Conservation (phyloP, 2,113 vertebrate species). For the Gulo gulo region DNA sequence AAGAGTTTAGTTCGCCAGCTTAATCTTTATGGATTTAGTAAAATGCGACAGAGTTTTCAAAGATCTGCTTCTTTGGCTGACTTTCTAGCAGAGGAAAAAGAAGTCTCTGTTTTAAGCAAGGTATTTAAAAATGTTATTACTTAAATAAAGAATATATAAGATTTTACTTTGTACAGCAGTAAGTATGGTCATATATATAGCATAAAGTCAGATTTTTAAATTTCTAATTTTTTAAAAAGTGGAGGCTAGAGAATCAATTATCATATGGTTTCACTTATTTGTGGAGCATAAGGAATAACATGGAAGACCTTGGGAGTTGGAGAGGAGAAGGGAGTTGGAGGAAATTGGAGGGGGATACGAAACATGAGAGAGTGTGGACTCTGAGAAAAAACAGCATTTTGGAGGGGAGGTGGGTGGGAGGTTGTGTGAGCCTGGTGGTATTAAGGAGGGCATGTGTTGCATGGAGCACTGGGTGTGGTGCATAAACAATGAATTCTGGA, state of each 20-base stretch:
- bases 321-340: too few species aligned
- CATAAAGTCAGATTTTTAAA: neutral
- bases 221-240: neutral
- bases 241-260: neutral
- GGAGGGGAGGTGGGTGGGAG: too few species aligned
- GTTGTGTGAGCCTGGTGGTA: too few species aligned
- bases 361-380: too few species aligned
- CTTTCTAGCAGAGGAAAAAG: conserved; percentile 67
- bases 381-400: too few species aligned
- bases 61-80: conserved; percentile 66
- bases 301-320: too few species aligned
- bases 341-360: too few species aligned
- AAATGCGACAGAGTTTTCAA: conserved; percentile 64
- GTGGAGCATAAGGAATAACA: too few species aligned
- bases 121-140: neutral
- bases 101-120: conserved; percentile 67
- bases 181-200: neutral
- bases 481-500: too few species aligned
- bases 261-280: too few species aligned
- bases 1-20: conserved; percentile 73
- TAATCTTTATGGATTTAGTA: conserved; percentile 75
- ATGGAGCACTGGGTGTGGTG: too few species aligned
- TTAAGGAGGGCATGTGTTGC: too few species aligned
- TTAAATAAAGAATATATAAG: neutral
- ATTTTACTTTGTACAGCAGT: neutral